These are phyloP conservation scores for Progne subis DNA, from an alignment of 2,113 vertebrate species.

Conservation along the genomic window DNA sequence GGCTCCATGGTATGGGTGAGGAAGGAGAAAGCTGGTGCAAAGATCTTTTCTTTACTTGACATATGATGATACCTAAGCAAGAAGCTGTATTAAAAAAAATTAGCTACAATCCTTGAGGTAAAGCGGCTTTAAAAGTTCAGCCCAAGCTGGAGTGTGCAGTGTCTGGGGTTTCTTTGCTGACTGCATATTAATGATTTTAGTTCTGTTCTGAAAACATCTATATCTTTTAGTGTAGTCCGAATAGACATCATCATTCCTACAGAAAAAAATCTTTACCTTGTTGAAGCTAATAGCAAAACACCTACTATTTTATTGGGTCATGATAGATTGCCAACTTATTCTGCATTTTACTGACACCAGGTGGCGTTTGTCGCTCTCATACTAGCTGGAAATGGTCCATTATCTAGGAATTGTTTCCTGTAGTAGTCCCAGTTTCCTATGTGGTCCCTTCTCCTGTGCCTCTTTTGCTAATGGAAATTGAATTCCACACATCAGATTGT, in stretches of 20 bases:
- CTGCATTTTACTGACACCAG: neutral
- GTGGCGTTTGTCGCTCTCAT: neutral
- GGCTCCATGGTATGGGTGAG: neutral
- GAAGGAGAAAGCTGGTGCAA: neutral
- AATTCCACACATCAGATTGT: neutral
- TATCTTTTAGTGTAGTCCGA: neutral
- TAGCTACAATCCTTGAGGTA: neutral
- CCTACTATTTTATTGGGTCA: neutral
- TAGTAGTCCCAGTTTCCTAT: neutral
- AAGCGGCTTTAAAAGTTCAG: neutral
- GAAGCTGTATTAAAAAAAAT: neutral
- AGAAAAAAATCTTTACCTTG: neutral
- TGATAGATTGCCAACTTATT: accelerated
- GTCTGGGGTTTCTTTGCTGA: neutral
- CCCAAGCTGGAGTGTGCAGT: neutral
- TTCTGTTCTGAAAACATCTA: neutral
- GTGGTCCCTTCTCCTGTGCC: neutral
- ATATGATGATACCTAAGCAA: neutral
- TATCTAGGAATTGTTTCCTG: neutral
- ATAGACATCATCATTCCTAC: neutral
- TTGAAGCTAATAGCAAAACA: neutral
- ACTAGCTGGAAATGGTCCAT: neutral
- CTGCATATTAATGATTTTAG: neutral
- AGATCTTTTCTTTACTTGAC: neutral
- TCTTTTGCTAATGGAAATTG: neutral